Conservation (phyloP, 2,797 vertebrate species). For the Diplodus puntazzo region DNA sequence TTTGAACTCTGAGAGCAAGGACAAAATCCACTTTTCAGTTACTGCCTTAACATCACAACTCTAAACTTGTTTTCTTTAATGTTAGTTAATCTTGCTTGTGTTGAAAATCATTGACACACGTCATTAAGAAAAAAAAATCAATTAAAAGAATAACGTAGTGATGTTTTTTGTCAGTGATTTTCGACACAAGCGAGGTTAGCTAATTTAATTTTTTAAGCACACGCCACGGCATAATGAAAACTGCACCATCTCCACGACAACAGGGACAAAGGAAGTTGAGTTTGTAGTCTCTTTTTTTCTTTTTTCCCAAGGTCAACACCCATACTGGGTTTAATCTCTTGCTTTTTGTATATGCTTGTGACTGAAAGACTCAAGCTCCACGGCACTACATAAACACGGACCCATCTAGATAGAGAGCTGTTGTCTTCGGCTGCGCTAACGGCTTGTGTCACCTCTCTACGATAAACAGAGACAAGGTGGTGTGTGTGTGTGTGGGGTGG, state of each 20-base stretch:
- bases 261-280: neutral
- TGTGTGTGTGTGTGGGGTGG: neutral
- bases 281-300: neutral
- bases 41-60: too few relatives aligned
- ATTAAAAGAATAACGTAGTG: too few relatives aligned
- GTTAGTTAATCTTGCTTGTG: too few relatives aligned
- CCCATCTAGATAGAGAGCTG: neutral
- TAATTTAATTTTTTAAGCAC: neutral
- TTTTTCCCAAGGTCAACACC: neutral
- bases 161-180: neutral
- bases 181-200: neutral
- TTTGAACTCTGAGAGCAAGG: too few relatives aligned
- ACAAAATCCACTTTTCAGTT: neutral
- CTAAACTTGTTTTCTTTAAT: too few relatives aligned
- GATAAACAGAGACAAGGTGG: constrained; percentile 23
- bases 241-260: neutral
- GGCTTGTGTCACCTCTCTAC: constrained; percentile 31
- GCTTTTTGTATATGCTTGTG: too few relatives aligned
- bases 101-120: too few relatives aligned
- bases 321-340: neutral
- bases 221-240: neutral
- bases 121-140: too few relatives aligned
- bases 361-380: too few relatives aligned
- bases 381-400: neutral
- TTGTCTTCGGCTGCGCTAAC: constrained; percentile 16